Conservation (phyloP, 2,113 vertebrate species). For the Mystacornis crossleyi region DNA sequence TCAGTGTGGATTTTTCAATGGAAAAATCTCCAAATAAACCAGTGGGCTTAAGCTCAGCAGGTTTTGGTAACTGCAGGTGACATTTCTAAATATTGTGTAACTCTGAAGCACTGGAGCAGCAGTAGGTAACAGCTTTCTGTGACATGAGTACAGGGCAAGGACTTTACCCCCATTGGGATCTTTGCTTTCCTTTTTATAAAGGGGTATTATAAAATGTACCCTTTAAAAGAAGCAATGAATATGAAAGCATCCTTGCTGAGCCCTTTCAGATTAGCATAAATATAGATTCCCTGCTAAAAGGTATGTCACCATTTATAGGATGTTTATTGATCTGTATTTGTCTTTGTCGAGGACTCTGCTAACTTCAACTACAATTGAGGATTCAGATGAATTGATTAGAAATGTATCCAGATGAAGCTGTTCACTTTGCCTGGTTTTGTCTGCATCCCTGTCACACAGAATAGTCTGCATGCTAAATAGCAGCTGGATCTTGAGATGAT, state of each 20-base stretch:
- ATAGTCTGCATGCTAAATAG: constrained; percentile 23
- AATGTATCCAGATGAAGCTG: background rate
- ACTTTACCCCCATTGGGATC: background rate
- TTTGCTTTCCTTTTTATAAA: background rate
- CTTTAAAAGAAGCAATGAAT: background rate
- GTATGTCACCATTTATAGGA: constrained; percentile 21
- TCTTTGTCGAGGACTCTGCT: background rate
- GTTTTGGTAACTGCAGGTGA: background rate
- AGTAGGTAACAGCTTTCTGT: background rate
- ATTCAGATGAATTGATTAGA: constrained; percentile 26
- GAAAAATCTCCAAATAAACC: background rate
- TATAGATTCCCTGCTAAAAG: background rate
- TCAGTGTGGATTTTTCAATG: background rate
- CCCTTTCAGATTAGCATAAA: constrained; percentile 27
- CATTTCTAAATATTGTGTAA: background rate
- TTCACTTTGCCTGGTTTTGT: background rate
- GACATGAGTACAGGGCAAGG: background rate
- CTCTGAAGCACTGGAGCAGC: background rate
- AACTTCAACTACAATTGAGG: background rate
- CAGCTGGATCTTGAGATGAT: constrained; percentile 62
- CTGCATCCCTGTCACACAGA: constrained; percentile 51
- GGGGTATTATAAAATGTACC: background rate
- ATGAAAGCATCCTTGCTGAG: constrained; percentile 18
- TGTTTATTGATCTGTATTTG: constrained; percentile 24
- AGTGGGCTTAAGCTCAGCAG: background rate